Base-by-base conservation (phyloP, 2,113 vertebrate genomes). In the Varanus komodoensis region DNA sequence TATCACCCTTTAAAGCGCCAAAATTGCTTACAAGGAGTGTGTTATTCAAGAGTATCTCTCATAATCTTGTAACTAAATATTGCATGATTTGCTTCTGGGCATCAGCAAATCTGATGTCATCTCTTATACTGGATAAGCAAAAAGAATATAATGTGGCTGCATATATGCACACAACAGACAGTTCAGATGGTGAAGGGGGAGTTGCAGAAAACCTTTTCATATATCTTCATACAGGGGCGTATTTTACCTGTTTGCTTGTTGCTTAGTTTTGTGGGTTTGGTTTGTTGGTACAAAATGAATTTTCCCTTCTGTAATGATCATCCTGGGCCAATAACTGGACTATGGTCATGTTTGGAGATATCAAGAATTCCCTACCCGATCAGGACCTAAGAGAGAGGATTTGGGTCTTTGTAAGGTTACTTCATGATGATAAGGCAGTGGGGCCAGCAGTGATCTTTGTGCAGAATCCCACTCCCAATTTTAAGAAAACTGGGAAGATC, bases 101-200 rank as follows among this genome's bases (percentile, higher is more conserved):
- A 89, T 64, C 54, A 50, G 50, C 0, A 93, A 92, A 71, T 84
- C 5, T 89, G n/a, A 92, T 84, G 48, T 87, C 84, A 73, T 89
- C 38, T 82, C 57, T 52, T 38, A 77, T 25, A 84, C 77, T 69
- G 84, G 69, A 73, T 9, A 23, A 34, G 38, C 14, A 73, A 25
- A 79, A 32, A 48, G 23, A 48, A 19, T 52, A 68, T 61, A 48
- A 52, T 87, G 67, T 54, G 73, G 48, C 29, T 48, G 32, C 27
- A 67, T 27, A 25, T 77, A 54, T 32, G 73, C 1, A 88, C 48
- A 71, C 87, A 82, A 15, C n/a, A 57, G 71, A 69, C 27, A 34
- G 67, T n/a, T 57, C 87, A 88, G 68, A 71, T 44, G 48, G 32
- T 80, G 75, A 50, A 1, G 81, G 48, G 9, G 15, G 75, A 80